A percentile compares a stretch with the other conserved stretches of the same genome.
These are phyloP conservation scores for Nomada ferruginata DNA, from an alignment of 2,888 invertebrate species.

Conservation along the genomic window DNA sequence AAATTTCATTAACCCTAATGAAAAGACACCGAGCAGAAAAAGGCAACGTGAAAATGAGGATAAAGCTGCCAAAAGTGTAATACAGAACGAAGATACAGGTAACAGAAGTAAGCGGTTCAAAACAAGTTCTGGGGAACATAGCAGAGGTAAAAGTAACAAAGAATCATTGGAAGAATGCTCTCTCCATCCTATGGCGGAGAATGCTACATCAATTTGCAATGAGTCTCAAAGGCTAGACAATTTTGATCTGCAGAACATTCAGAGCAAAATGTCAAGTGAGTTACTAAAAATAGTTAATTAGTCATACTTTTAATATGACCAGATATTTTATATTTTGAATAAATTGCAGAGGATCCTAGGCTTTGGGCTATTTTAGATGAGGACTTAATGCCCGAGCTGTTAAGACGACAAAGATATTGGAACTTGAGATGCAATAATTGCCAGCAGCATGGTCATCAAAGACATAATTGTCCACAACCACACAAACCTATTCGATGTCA, in stretches of 20 bases:
- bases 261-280: constrained; percentile 88
- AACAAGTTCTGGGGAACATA: background rate
- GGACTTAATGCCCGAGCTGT: constrained; percentile 68
- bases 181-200: constrained; percentile 78
- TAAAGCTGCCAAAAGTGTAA: background rate
- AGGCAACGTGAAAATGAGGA: constrained; percentile 23
- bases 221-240: constrained; percentile 88
- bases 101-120: background rate
- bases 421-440: constrained; percentile 86
- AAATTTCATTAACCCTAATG: background rate
- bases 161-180: constrained; percentile 68
- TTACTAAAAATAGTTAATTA: constrained; percentile 53
- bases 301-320: constrained; percentile 9
- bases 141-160: background rate
- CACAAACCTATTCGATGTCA: constrained; percentile 85
- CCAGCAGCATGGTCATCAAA: constrained; percentile 87
- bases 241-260: constrained; percentile 86
- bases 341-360: constrained; percentile 75
- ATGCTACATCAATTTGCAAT: constrained; percentile 88
- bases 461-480: constrained; percentile 86
- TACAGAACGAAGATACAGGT: background rate
- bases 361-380: constrained; percentile 78
- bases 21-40: constrained; percentile 32
- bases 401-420: constrained; percentile 67
- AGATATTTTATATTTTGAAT: constrained; percentile 28